Base-by-base conservation (phyloP, 2,888 invertebrate genomes). In the Priocnemis perturbator region DNA sequence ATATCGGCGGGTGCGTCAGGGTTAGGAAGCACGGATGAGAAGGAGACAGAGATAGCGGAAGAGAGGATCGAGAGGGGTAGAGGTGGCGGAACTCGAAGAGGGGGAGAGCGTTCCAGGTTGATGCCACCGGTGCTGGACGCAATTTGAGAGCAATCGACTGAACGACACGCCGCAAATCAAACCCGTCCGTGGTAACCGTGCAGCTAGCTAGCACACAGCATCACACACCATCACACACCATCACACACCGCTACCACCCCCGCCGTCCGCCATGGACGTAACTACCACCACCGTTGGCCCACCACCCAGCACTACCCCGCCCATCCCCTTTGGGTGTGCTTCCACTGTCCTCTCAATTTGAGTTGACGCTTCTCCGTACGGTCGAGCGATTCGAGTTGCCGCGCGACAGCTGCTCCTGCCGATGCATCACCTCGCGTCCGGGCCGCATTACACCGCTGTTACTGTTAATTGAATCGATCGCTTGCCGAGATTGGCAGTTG, bases 81-180 rank as follows among this genome's bases (percentile, higher is more conserved):
- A 44, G 44, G 2, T 20, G 26, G 44, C 19, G 9, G 17, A 14
- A 19, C n/a, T 20, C 59, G 30, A 1, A 45, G 56, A 58, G 45
- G 14, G 14, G 44, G 44, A 61, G 65, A 60, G 21, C 69, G 78
- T 76, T 81, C 78, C 79, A 77, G 79, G 81, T 79, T 79, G 81
- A 82, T 83, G 84, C 76, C 81, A 77, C 71, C 72, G 74, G 81
- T 76, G 79, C 80, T 80, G 82, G 81, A 82, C 81, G 86, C 86
- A 87, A 88, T 87, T 87, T 84, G 84, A 84, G 84, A 84, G 86
- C 87, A 88, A 87, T 88, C 85, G 87, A 87, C 85, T 85, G 87
- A 86, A 87, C 87, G 87, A 87, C 86, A 85, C 83, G 86, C 86
- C 85, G 86, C 88, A 88, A 88, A 88, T 88, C 88, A 87, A 88